These are phyloP conservation scores for Sarcophaga bullata DNA, from an alignment of 1,140 invertebrate genomes.

Conservation along the genomic window DNA sequence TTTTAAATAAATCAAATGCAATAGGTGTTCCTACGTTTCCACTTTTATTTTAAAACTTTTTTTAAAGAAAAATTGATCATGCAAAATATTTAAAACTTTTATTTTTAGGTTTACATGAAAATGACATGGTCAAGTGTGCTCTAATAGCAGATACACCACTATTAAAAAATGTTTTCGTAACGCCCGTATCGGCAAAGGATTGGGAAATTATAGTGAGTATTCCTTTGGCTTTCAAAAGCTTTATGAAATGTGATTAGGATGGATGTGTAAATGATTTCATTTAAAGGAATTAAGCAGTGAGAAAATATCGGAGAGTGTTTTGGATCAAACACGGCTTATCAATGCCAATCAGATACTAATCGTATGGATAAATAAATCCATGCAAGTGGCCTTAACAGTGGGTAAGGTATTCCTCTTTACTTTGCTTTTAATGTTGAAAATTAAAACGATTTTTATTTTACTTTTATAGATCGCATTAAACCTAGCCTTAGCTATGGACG, in stretches of 20 bases:
- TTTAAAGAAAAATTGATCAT: background rate
- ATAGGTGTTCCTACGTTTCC: background rate
- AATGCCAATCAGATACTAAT: constrained; percentile 66
- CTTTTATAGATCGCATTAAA: constrained; percentile 56
- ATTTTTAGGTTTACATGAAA: constrained; percentile 59
- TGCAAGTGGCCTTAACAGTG: constrained; percentile 66
- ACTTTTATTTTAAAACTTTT: background rate
- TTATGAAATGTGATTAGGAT: background rate
- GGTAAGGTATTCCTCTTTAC: constrained; percentile 58
- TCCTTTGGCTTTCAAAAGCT: background rate
- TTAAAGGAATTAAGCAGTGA: constrained; percentile 66
- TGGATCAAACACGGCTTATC: constrained; percentile 68
- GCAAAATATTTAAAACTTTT: background rate
- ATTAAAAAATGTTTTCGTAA: constrained; percentile 60
- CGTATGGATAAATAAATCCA: constrained; percentile 68
- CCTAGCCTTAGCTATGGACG: constrained; percentile 58
- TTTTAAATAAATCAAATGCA: background rate
- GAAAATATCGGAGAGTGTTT: constrained; percentile 66
- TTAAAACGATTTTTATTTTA: background rate
- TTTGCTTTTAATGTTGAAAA: background rate
- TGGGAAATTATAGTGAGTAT: constrained; percentile 65
- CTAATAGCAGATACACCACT: constrained; percentile 61
- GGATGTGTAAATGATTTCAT: constrained; percentile 27
- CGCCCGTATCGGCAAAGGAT: constrained; percentile 62
- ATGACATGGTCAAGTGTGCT: constrained; percentile 62